Evolutionary conservation across 1,140 invertebrate genomes (phyloP), one percentile per base, ranked within the genome.

Genomic region (Heliconius hewitsoni): DNA sequence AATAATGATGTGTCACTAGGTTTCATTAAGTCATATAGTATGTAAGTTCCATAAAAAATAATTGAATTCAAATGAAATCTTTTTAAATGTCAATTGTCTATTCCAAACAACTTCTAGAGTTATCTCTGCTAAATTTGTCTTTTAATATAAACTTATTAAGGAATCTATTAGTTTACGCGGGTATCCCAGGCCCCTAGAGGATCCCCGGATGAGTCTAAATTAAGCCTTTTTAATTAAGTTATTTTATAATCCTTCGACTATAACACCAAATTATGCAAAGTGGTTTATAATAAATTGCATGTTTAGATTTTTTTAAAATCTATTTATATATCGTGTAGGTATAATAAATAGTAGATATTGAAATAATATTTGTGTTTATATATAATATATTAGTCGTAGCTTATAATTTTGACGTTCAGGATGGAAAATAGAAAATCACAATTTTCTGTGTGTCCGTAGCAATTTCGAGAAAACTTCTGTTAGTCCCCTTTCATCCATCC

Each of bases 181-280:
- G 57, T 23, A 60, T 60, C 42, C 42, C 42, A 13, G 5, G 50
- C 16, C 60, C 23, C 60, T n/a, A 30, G 60, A 66, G 60, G 60
- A 66, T 30, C 27, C 27, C 60, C 60, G 60, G 60, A 66, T 66
- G 27, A 66, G 16, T 66, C 27, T 66, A 66, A 66, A 66, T 66
- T 8, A 66, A 66, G 23, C 60, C 23, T 66, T 66, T 66, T 66
- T 66, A 66, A 66, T 23, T 66, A 66, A 66, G 60, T 66, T 66
- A 66, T 66, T 66, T 66, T 66, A 27, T 60, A 60, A 60, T 60
- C 57, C 11, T n/a, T 60, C 57, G 57, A 60, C 1, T 60, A 60
- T 9, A 60, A 9, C 57, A 23, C n/a, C n/a, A 66, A 66, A 66
- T 66, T 66, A 66, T 66, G 60, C 1, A 66, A 66, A 66, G 5